Evolutionary conservation across 2,113 vertebrate genomes (phyloP).

Genomic region (Microtus richardsoni): DNA sequence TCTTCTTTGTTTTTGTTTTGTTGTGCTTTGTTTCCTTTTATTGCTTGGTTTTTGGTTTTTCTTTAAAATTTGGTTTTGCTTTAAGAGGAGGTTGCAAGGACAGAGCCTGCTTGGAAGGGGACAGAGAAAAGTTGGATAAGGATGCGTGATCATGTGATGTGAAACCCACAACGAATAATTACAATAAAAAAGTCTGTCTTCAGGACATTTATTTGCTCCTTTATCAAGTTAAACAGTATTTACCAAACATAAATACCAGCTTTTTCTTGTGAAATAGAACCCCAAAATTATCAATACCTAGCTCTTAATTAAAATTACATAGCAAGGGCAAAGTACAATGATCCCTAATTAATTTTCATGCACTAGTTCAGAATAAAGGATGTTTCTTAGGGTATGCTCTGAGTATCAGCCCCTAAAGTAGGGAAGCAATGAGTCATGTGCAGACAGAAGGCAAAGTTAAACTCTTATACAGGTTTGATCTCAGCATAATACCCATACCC

Average conservation of each 20-base stretch:
- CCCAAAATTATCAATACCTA: background rate
- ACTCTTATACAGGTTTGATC: background rate
- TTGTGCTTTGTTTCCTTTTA: background rate
- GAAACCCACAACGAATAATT: background rate
- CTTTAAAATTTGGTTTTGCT: background rate
- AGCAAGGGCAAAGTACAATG: background rate
- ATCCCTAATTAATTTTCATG: background rate
- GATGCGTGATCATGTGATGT: background rate
- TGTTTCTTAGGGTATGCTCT: background rate
- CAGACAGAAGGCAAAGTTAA: background rate
- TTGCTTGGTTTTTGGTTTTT: no score
- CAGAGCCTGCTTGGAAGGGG: background rate
- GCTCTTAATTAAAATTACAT: background rate
- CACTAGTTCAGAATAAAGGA: background rate
- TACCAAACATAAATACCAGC: background rate
- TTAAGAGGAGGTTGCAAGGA: background rate
- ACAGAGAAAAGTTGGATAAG: background rate
- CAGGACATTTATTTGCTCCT: background rate
- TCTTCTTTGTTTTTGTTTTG: background rate
- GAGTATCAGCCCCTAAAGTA: background rate
- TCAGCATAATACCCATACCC: background rate
- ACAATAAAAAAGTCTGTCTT: background rate
- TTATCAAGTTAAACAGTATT: background rate
- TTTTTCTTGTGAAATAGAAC: background rate
- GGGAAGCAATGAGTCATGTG: background rate